Percentiles rank a stretch among this genome's conserved stretches.
Conservation (phyloP, 2,113 vertebrate species). For the Mungos mungo region DNA sequence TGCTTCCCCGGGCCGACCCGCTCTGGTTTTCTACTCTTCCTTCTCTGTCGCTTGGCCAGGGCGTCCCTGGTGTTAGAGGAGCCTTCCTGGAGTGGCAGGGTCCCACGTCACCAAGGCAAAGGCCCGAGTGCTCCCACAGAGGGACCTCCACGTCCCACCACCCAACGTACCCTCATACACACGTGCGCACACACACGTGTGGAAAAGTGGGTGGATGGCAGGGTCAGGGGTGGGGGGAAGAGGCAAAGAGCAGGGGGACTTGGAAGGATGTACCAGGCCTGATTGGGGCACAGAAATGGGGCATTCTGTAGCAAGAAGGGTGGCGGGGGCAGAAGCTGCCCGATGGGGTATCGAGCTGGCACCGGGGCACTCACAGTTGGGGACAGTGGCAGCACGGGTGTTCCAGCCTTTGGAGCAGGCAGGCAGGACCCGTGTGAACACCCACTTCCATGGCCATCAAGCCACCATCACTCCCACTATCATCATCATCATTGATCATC, state of each 20-base stretch:
- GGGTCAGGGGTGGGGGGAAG: not conserved
- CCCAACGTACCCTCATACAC: not conserved
- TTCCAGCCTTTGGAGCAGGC: not conserved
- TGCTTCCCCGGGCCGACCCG: fast-evolving
- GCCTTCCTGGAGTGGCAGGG: not conserved
- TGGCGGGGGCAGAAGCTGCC: not conserved
- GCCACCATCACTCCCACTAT: fast-evolving
- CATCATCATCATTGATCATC: not conserved
- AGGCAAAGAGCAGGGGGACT: not conserved
- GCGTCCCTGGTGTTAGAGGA: fast-evolving
- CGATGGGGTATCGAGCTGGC: not conserved
- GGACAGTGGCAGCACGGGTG: too few relatives aligned
- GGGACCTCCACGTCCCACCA: not conserved
- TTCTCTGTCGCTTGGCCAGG: fast-evolving
- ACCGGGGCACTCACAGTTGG: not conserved
- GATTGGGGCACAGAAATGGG: not conserved
- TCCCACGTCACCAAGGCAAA: not conserved
- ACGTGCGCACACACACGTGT: fast-evolving
- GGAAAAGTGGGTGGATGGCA: too few relatives aligned
- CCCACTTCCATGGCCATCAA: fast-evolving
- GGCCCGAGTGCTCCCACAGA: not conserved
- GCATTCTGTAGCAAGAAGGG: not conserved
- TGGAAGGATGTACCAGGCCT: too few relatives aligned
- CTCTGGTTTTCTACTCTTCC: too few relatives aligned
- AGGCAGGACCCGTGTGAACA: too few relatives aligned